Evolutionary conservation across 2,113 vertebrate species (phyloP), one percentile per base, ranked within the genome.

Genomic region (Microtus richardsoni): DNA sequence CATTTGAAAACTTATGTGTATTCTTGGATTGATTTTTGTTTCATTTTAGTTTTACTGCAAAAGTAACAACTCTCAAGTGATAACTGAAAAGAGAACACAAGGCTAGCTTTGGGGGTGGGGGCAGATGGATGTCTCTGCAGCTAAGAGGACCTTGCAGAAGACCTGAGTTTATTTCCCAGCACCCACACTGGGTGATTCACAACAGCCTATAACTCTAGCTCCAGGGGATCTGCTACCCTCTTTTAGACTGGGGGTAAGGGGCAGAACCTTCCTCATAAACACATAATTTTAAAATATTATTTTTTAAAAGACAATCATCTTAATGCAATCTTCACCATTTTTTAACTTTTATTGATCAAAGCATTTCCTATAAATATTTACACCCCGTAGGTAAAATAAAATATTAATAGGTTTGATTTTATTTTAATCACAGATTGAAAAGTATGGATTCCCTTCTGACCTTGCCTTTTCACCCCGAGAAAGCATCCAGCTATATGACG

Each of bases 401-500:
- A 4, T 80, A 79, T 58, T 88, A 88, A 96, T 68, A 12, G 2
- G 28, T 83, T 91, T 3, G 64, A 52, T 44, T 91, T 93, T 89
- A 66, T 66, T 95, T 98, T 77, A 85, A 94, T 90, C 68, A 7
- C 92, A 98, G 98, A 98, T 99, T 83, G 97, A 98, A 89, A 98
- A 41, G 8, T 98, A 97, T 84, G 98, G 98, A 41, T 96, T 99
- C 88, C 98, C 98, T 91, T 96, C 97, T 73, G 98, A 99, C 80
- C 97, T 99, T 82, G 60, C 94, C 14, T 93, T 98, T 24, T 99
- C 98, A 58, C 98, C 98, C 58, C 93, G 97, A 89, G 98, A 99
- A 95, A 97, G 94, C 39, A 39, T 99, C 44, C 98, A 98, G 79
- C 96, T 98, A 26, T 98, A 98, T 95, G 98, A 99, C 17, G 89